Evolutionary conservation across 2,888 invertebrate species (phyloP), one percentile per base, ranked within the genome.

Genomic region (Rotaria socialis): DNA sequence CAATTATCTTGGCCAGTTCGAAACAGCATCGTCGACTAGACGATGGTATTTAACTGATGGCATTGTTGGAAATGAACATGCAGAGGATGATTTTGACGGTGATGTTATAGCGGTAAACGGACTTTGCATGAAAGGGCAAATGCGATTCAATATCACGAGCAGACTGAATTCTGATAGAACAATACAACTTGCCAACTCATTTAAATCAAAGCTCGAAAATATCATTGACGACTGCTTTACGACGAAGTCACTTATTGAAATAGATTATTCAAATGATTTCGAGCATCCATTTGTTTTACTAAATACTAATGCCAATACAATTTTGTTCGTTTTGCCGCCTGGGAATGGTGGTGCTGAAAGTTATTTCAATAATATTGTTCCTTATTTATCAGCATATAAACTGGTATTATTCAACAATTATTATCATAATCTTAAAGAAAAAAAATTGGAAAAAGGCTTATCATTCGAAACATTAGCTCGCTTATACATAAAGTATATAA

Each of bases 301-400:
- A 24, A 52, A 52, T n/a, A 8, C 47, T 52, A n/a, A 84, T 3
- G 24, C 47, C 10, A 11, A 24, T 84, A 47, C 24, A n/a, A 52
- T 41, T 47, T 50, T 84, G 24, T 84, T 84, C 84, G n/a, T 84
- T 52, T 84, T 84, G 47, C 84, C 84, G 7, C 84, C 84, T 84
- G 24, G 3, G 3, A 11, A 2, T n/a, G 84, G 84, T 50, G 84
- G 84, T 3, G 84, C 84, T 16, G 84, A 84, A 14, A 41, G 84
- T 8, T 84, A 84, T 3, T 52, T 84, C 50, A 84, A 84, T 52
- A 84, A 84, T 84, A 50, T 84, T 47, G 14, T 52, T 8, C 84
- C 84, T n/a, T 10, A 84, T n/a, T 52, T 84, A 84, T 50, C 47
- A 84, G 2, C 84, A 47, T 84, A n/a, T 52, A 84, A 84, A 50